Evolutionary conservation across 35 echinoderm and acorn worm genomes (phyloP), one percentile per base, ranked within the genome.

Genomic region (Hemicentrotus pulcherrimus): DNA sequence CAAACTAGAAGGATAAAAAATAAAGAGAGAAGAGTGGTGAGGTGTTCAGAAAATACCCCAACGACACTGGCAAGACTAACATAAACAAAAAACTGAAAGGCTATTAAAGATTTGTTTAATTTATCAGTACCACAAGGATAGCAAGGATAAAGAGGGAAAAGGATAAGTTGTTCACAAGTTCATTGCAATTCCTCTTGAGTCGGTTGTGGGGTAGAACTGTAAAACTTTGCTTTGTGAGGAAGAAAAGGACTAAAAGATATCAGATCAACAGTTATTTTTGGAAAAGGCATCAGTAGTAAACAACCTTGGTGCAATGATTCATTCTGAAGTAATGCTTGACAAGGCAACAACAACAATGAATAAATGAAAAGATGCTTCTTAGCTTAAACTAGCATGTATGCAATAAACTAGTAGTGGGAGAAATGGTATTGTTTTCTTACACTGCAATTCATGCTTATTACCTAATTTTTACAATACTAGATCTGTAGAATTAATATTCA

Each of bases 201-300:
- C 65, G n/a, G 65, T 78, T 28, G 22, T 22, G 28, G 65, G 19
- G 65, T 28, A 78, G 65, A 78, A 22, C n/a, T 78, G 65, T 78
- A 78, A 5, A 28, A n/a, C 28, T 78, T 78, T 78, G 19, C 22
- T 0, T 78, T 78, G 65, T n/a, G 65, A 78, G 65, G 65, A 78
- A 78, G 65, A 78, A 78, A 78, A n/a, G 65, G 65, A 78, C 65
- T 78, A 78, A 78, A 78, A 78, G 65, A 78, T 78, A 78, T n/a
- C 22, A 2, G 18, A 28, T 78, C 65, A n/a, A n/a, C 19, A 78
- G 65, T n/a, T 78, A 78, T 78, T 78, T 78, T 78, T 22, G 65
- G 65, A 78, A n/a, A 78, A 78, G 28, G 52, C 52, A 59, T 59
- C 9, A 59, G 65, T 78, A 8, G 65, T 78, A 78, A 78, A 78